phyloP scores from a whole-genome alignment of 2,888 invertebrate species.

The Cryptops parisi region DNA sequence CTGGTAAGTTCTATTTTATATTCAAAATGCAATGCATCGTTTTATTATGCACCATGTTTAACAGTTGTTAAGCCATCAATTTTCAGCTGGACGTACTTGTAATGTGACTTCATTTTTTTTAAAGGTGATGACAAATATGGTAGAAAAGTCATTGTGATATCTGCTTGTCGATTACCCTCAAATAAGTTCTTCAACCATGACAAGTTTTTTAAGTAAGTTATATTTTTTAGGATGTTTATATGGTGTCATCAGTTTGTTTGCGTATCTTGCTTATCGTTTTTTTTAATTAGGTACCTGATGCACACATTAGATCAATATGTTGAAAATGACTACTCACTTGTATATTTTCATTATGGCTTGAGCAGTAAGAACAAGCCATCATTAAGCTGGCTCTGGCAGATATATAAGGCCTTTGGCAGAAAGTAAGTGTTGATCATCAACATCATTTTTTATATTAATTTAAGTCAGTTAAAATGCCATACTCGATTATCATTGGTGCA shows the following conservation, averaged over 20 bases:
- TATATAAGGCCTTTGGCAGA: conserved; percentile 91
- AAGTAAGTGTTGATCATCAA: conserved; percentile 42
- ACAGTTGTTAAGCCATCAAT: neutral
- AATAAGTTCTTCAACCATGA: conserved; percentile 62
- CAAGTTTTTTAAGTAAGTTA: conserved; percentile 48
- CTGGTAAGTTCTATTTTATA: conserved; percentile 34
- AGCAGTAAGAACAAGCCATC: conserved; percentile 93
- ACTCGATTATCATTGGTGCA: no score
- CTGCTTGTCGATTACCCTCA: conserved; percentile 76
- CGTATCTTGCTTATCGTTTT: conserved; percentile 3
- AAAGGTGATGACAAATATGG: conserved; percentile 61
- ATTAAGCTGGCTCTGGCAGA: conserved; percentile 88
- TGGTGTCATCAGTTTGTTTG: no score
- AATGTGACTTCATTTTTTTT: neutral
- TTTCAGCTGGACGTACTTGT: neutral
- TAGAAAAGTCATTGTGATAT: conserved; percentile 88
- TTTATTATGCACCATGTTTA: neutral
- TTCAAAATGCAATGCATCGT: neutral
- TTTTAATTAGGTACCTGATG: conserved; percentile 61
- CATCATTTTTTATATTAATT: neutral
- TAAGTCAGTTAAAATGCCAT: no score
- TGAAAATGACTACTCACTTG: conserved; percentile 94
- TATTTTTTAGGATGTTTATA: neutral
- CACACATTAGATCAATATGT: conserved; percentile 93
- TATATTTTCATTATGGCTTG: conserved; percentile 95